A percentile compares a stretch with the other conserved stretches of the same genome.
phyloP scores from a whole-genome alignment of 1,140 invertebrate genomes.

The Ectropis grisescens region DNA sequence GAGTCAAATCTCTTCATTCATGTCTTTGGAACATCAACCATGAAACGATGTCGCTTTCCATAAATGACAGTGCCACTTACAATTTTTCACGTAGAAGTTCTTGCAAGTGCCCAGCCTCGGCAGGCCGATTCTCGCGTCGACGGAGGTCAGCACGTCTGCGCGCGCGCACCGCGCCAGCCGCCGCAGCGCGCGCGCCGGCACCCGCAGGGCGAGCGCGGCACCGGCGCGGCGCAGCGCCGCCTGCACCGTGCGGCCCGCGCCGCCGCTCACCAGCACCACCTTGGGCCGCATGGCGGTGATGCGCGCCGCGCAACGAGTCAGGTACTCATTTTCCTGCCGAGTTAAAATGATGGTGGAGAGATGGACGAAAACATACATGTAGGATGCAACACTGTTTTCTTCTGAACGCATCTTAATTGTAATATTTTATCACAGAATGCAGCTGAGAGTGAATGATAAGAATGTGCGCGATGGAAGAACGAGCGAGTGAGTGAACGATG shows the following conservation, averaged over 20 bases:
- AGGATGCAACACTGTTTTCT: no score
- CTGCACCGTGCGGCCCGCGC: slow-evolving; percentile 90
- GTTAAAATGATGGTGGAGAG: no score
- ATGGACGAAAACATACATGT: no score
- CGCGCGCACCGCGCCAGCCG: slow-evolving; percentile 86
- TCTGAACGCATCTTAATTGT: no score
- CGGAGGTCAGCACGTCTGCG: slow-evolving; percentile 89
- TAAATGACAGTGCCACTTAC: no score
- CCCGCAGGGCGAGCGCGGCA: slow-evolving; percentile 90
- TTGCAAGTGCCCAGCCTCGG: slow-evolving; percentile 90
- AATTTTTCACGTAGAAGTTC: slow-evolving; percentile 85
- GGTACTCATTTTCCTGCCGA: slow-evolving; percentile 88
- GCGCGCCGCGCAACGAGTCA: slow-evolving; percentile 89
- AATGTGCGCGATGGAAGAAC: no score
- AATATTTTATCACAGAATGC: no score
- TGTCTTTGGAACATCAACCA: no score
- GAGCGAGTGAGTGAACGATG: no score
- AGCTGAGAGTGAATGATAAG: no score
- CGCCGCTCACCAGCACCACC: slow-evolving; percentile 91
- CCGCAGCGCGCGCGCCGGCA: slow-evolving; percentile 88
- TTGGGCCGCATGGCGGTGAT: slow-evolving; percentile 88
- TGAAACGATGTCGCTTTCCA: no score
- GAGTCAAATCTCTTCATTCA: no score
- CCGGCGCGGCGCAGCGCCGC: slow-evolving; percentile 84
- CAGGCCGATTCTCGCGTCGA: slow-evolving; percentile 88